These are phyloP conservation scores for Ceyx melanurus DNA, from an alignment of 2,113 vertebrate species.

Conservation along the genomic window DNA sequence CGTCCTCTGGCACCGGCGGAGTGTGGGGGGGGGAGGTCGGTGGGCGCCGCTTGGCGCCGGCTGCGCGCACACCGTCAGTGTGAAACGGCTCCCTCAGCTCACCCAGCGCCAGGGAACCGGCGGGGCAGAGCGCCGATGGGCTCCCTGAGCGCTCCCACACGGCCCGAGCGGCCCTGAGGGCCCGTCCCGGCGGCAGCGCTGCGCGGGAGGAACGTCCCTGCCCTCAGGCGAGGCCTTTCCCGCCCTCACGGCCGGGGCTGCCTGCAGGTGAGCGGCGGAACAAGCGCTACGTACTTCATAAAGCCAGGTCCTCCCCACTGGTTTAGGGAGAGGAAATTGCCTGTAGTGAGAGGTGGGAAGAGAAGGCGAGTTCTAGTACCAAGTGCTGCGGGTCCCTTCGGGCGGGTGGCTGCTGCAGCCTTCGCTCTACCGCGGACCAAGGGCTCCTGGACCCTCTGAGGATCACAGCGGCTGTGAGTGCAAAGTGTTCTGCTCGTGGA, in stretches of 20 bases:
- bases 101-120: no score
- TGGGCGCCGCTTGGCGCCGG: no score
- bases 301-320: rapidly evolving
- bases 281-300: rapidly evolving
- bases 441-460: neutral
- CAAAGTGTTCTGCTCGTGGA: neutral
- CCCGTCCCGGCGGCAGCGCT: no score
- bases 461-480: neutral
- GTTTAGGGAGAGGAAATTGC: neutral
- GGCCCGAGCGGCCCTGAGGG: no score
- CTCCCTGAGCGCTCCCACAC: no score
- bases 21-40: no score
- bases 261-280: neutral
- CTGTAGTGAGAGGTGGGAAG: neutral
- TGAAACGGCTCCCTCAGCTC: no score
- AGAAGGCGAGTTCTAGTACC: rapidly evolving
- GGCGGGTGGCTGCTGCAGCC: rapidly evolving
- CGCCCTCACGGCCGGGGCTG: neutral
- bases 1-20: no score
- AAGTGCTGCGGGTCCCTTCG: neutral
- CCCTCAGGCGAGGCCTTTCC: no score
- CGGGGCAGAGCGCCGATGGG: no score
- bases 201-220: no score
- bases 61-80: no score
- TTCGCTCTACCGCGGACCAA: rapidly evolving